Evolutionary conservation across 1,140 invertebrate species (phyloP), one percentile per base, ranked within the genome.

Genomic region (Chironomus tepperi): DNA sequence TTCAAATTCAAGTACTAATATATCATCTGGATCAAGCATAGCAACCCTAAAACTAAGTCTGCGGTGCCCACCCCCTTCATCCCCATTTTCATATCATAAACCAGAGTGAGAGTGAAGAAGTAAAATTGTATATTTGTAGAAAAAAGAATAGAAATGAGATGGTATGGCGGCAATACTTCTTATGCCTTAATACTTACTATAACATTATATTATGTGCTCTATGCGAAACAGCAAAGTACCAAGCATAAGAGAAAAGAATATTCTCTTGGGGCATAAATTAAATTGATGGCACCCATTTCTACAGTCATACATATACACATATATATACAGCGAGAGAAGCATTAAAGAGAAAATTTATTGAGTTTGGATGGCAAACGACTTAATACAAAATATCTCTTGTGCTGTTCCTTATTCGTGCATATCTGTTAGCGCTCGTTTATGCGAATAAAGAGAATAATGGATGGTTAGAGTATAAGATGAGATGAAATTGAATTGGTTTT

Each of bases 331-430:
- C 16, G 19, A 19, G n/a, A 67, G 7, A 70, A 70, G 19, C 65
- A 70, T 70, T 70, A 70, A 70, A 70, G 19, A 16, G 18, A 70
- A 70, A n/a, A 70, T 70, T 70, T 70, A 70, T 70, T 70, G 65
- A 70, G 65, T 70, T 70, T 70, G 65, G 16, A 21, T 19, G 19
- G 65, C 65, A 70, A 70, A 70, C 65, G 65, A 70, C 65, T 70
- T 70, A 70, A 70, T 70, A 70, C 65, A 70, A 18, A 70, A 19
- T 70, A 19, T 70, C 16, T 70, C 16, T 70, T 16, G 8, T 57
- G 47, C 47, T 57, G 24, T 57, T 57, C 47, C n/a, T 57, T 57
- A 34, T 34, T 34, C 24, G 24, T 34, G 24, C 24, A 34, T 34
- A 57, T 57, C 47, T 57, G 47, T 57, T 57, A 57, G n/a, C 47